phyloP scores from a whole-genome alignment of 2,888 invertebrate species.

The Rhorus exstirpatorius region DNA sequence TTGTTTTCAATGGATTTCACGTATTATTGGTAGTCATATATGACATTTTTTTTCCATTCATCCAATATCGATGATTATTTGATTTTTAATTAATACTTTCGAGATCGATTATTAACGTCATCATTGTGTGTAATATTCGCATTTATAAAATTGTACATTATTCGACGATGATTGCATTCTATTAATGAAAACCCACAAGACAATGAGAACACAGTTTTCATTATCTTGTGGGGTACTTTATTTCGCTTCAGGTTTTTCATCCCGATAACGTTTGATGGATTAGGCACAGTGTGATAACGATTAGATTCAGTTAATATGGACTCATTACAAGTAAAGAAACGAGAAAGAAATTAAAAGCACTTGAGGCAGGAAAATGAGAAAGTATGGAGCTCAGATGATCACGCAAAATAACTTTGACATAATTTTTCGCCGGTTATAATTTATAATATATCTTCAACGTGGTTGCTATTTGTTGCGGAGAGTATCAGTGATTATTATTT shows the following conservation, averaged over 20 bases:
- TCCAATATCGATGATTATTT: too few species aligned
- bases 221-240: too few species aligned
- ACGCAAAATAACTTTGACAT: too few species aligned
- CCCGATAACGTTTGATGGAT: conserved; percentile 10
- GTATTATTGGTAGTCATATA: not conserved
- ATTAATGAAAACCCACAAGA: not conserved
- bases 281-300: conserved; percentile 8
- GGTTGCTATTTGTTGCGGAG: too few species aligned
- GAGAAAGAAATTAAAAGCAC: not conserved
- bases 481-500: too few species aligned
- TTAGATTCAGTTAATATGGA: not conserved
- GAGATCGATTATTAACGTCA: too few species aligned
- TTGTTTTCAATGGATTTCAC: not conserved
- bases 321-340: not conserved
- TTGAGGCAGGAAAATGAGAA: not conserved
- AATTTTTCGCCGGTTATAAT: too few species aligned
- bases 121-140: too few species aligned
- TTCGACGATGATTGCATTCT: not conserved
- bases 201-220: not conserved
- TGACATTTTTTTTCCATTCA: not conserved
- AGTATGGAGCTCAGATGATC: too few species aligned
- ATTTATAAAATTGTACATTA: not conserved
- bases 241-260: conserved; percentile 18
- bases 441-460: too few species aligned
- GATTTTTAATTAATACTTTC: too few species aligned